These are phyloP conservation scores for Lacanobia wlatinum DNA, from an alignment of 2,888 invertebrate species.

Conservation along the genomic window DNA sequence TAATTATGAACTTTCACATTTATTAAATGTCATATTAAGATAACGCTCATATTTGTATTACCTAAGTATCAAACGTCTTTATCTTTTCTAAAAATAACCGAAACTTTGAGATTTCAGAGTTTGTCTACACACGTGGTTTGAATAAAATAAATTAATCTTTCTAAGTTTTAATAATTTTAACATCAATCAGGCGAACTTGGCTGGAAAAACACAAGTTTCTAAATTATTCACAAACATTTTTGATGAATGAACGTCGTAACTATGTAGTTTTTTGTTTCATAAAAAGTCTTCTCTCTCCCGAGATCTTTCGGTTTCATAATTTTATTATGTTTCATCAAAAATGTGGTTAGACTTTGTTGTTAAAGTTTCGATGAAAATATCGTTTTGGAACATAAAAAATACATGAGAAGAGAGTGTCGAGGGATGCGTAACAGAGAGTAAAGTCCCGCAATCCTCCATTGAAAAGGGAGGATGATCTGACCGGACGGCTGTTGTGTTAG, in stretches of 20 bases:
- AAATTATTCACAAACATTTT: constrained; percentile 47
- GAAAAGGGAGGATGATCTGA: no score
- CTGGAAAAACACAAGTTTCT: constrained; percentile 32
- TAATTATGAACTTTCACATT: no score
- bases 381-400: background rate
- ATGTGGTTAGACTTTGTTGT: background rate
- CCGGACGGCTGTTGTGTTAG: no score
- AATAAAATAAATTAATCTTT: constrained; percentile 37
- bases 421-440: no score
- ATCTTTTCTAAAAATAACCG: background rate
- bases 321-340: constrained; percentile 26
- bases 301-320: constrained; percentile 23
- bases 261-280: constrained; percentile 8
- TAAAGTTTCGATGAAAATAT: background rate
- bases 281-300: background rate
- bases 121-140: background rate
- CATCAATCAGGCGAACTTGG: constrained; percentile 23
- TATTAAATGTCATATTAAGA: no score
- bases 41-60: no score
- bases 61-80: background rate
- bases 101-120: background rate
- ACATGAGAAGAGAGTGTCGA: background rate
- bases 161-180: constrained; percentile 37
- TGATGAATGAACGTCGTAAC: constrained; percentile 34
- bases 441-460: no score